Evolutionary conservation across 2,797 vertebrate species (phyloP).

Genomic region (Alectoris magna): DNA sequence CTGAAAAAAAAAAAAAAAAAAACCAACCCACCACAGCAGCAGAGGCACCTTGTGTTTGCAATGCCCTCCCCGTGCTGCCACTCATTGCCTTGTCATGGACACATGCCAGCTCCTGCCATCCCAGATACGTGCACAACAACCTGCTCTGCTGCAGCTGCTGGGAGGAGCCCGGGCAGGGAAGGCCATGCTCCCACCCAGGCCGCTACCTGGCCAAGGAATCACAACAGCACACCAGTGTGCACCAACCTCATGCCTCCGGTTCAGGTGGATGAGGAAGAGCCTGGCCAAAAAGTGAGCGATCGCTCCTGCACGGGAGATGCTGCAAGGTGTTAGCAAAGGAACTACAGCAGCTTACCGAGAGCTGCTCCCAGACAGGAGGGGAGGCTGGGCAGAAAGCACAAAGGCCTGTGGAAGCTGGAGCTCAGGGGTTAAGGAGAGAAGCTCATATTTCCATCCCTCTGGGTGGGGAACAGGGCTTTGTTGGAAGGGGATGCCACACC

Average conservation of each 20-base stretch:
- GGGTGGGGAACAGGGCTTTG: neutral
- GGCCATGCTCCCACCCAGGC: neutral
- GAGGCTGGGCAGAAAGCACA: neutral
- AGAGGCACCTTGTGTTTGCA: neutral
- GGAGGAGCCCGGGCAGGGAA: conserved; percentile 1
- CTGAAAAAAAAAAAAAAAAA: neutral
- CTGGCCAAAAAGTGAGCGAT: rapidly evolving
- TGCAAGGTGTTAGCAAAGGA: conserved; percentile 4
- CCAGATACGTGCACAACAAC: rapidly evolving
- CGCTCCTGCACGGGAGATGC: neutral
- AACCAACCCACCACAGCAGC: neutral
- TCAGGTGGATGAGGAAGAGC: neutral
- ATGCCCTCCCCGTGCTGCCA: neutral
- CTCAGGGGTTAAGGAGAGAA: neutral
- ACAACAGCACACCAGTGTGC: conserved; percentile 15
- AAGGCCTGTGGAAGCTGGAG: neutral
- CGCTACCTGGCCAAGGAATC: conserved; percentile 7
- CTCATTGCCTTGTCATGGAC: rapidly evolving
- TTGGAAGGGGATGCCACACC: rapidly evolving
- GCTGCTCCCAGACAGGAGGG: neutral
- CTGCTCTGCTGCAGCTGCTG: neutral
- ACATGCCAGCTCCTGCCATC: neutral
- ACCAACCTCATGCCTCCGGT: neutral
- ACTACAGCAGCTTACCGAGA: neutral
- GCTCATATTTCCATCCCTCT: neutral